Evolutionary conservation across 2,888 invertebrate genomes (phyloP).

Genomic region (Rhorus exstirpatorius): DNA sequence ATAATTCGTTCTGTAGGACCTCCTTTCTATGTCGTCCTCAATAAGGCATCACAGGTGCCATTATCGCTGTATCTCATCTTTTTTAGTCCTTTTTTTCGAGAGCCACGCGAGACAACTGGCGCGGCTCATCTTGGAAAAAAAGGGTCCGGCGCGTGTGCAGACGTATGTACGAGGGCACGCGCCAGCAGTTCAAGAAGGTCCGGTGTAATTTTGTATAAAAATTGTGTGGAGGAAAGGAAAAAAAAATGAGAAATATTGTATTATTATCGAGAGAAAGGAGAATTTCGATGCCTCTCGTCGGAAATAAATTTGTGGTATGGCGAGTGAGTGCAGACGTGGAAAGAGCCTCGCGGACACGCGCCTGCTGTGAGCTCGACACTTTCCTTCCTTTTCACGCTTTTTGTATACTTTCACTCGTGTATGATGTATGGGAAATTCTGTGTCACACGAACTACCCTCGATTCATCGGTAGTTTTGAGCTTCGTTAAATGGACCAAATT

Average conservation of each 20-base stretch:
- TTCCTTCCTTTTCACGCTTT: slow-evolving; percentile 21
- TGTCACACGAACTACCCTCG: not conserved
- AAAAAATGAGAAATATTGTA: slow-evolving; percentile 39
- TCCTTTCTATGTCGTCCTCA: not conserved
- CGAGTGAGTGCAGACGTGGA: slow-evolving; percentile 28
- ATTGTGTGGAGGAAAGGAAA: slow-evolving; percentile 17
- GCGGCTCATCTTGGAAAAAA: too few relatives aligned
- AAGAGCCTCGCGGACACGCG: slow-evolving; percentile 63
- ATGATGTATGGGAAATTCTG: not conserved
- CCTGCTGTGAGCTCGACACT: slow-evolving; percentile 50
- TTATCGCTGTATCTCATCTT: slow-evolving; percentile 12
- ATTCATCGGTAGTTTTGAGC: not conserved
- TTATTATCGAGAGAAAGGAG: slow-evolving; percentile 53
- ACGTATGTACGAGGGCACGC: slow-evolving; percentile 13
- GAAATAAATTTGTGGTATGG: slow-evolving; percentile 27
- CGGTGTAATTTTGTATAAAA: slow-evolving; percentile 32
- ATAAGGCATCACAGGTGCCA: not conserved
- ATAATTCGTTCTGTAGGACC: not conserved
- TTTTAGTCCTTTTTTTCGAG: not conserved
- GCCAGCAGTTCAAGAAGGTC: slow-evolving; percentile 18
- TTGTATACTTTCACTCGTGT: slow-evolving; percentile 5
- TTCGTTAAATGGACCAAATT: too few relatives aligned
- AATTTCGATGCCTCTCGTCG: slow-evolving; percentile 29
- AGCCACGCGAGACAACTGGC: slow-evolving; percentile 61
- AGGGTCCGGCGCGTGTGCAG: slow-evolving; percentile 9